Evolutionary conservation across 2,888 invertebrate genomes (phyloP).

Genomic region (Argyra leucocephala): DNA sequence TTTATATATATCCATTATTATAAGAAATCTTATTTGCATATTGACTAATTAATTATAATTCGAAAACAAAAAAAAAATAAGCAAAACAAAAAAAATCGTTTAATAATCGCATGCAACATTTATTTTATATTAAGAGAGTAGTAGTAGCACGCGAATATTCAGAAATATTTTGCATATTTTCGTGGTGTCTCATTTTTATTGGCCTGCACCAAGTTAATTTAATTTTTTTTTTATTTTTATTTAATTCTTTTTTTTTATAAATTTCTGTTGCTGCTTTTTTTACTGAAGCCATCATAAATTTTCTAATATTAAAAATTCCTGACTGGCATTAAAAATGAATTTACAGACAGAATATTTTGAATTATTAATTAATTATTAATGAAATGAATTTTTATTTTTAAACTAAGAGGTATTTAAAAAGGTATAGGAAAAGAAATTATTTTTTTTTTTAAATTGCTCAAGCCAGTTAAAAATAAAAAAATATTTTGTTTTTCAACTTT

Average conservation of each 20-base stretch:
- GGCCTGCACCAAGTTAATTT: not conserved
- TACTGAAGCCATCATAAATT: constrained; percentile 6
- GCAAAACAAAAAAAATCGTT: too few relatives aligned
- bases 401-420: too few relatives aligned
- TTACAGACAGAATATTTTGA: not conserved
- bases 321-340: not conserved
- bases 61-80: too few relatives aligned
- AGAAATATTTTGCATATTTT: not conserved
- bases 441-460: too few relatives aligned
- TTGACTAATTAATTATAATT: not conserved
- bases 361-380: not conserved
- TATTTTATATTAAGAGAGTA: not conserved
- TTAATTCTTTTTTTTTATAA: not conserved
- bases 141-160: not conserved
- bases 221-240: not conserved
- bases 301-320: not conserved
- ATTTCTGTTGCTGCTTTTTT: not conserved
- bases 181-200: not conserved
- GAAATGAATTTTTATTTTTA: not conserved
- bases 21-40: not conserved
- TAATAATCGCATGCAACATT: not conserved
- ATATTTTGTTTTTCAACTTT: too few relatives aligned
- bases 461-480: too few relatives aligned
- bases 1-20: too few relatives aligned
- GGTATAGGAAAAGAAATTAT: too few relatives aligned